Base-by-base conservation (phyloP, 2,888 invertebrate genomes). In the Helobdella robusta region DNA sequence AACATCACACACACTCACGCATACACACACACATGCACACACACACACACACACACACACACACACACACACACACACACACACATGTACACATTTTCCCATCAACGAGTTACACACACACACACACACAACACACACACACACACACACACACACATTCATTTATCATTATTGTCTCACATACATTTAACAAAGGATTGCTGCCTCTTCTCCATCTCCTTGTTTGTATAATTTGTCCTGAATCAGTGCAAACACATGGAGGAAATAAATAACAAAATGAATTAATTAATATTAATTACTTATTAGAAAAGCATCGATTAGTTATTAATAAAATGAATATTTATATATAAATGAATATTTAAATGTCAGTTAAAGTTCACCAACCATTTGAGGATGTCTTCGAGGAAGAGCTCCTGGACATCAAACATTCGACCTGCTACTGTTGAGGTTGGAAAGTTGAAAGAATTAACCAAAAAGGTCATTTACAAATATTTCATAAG, bases 341-440 rank as follows among this genome's bases (percentile, higher is more conserved):
- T n/a, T n/a, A n/a, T n/a, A n/a, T n/a, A n/a, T n/a, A n/a, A n/a
- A n/a, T n/a, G n/a, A n/a, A n/a, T n/a, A n/a, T n/a, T n/a, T n/a
- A n/a, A n/a, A n/a, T n/a, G n/a, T n/a, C n/a, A 58, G 20, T 20
- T 34, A 36, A 34, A 20, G 15, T 20, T 36, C 23, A 70, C 73
- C 72, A 72, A 80, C 80, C 75, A 75, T 73, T 78, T 78, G 8
- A 93, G 81, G 36, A 91, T 83, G 73, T 92, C 89, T 75, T 92
- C 92, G 30, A 93, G 79, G 75, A 86, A 89, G 75, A 83, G 86
- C 28, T 86, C 84, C 69, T 87, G 84, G 0, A 92, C 90, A 1
- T 86, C 85, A 79, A 83, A 87, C 59, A 85, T 79, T 36, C 87
- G 84, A 0, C 91, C 91, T 44, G 89, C 87, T 65, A 91, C 87